Conservation (phyloP, 1,140 invertebrate genomes). For the Belonocnema kinseyi region DNA sequence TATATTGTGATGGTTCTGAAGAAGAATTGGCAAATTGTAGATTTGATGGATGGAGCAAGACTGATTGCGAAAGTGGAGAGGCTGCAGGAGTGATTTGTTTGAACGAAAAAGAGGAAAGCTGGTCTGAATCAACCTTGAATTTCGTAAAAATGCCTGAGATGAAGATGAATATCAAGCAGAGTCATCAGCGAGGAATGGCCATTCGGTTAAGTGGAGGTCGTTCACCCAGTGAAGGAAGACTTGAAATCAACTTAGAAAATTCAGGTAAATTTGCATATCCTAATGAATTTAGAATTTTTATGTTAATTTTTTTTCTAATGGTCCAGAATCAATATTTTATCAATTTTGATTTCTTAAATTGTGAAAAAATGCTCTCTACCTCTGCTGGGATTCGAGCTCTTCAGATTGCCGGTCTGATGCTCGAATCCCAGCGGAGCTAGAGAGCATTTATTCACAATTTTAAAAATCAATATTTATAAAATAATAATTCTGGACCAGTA, state of each 20-base stretch:
- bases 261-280: constrained; percentile 56
- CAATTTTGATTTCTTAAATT: too few species aligned
- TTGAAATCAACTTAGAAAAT: constrained; percentile 81
- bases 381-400: too few species aligned
- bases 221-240: constrained; percentile 81
- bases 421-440: too few species aligned
- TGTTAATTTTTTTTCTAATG: too few species aligned
- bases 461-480: too few species aligned
- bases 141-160: constrained; percentile 51
- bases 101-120: constrained; percentile 58
- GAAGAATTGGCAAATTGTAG: constrained; percentile 82
- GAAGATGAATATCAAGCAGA: constrained; percentile 70
- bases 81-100: constrained; percentile 88
- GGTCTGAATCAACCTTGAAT: constrained; percentile 40
- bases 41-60: constrained; percentile 88
- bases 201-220: constrained; percentile 81
- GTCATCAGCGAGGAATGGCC: constrained; percentile 63
- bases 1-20: constrained; percentile 90
- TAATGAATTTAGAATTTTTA: too few species aligned
- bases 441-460: too few species aligned
- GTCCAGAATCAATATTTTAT: too few species aligned
- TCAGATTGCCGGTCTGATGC: too few species aligned
- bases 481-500: too few species aligned
- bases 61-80: constrained; percentile 86
- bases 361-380: too few species aligned